Percentiles rank a stretch among this genome's conserved stretches.
These are phyloP conservation scores for Mastigias papua DNA, from an alignment of 30 jellyfish, hydroid and myxozoan species.

Conservation along the genomic window DNA sequence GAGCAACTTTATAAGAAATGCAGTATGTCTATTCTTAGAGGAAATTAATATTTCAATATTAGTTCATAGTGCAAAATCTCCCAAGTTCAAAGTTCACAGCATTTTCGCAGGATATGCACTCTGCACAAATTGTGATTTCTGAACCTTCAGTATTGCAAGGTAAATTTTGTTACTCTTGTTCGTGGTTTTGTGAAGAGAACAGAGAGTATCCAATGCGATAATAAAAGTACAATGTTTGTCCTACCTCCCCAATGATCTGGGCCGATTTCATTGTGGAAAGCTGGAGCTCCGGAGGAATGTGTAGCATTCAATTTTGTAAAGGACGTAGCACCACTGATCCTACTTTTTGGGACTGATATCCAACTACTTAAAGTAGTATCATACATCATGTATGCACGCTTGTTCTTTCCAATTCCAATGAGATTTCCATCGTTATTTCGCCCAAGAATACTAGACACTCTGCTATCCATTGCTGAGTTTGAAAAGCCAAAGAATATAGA, in stretches of 20 bases:
- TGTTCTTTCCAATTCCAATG: conserved; percentile 66
- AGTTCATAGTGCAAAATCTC: too few species aligned
- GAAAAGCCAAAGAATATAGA: too few species aligned
- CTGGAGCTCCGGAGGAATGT: conserved; percentile 54
- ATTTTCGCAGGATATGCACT: too few species aligned
- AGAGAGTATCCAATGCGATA: too few species aligned
- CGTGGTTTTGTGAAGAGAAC: too few species aligned
- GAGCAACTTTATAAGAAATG: too few species aligned
- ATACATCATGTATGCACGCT: conserved; percentile 67
- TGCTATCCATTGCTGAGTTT: conserved; percentile 72
- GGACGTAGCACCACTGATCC: conserved; percentile 5
- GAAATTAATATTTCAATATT: too few species aligned
- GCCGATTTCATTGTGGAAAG: conserved; percentile 2
- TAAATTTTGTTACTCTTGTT: too few species aligned
- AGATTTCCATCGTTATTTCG: conserved; percentile 39
- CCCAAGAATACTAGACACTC: conserved; percentile 72
- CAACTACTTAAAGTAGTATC: conserved; percentile 38
- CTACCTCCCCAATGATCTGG: conserved; percentile 84
- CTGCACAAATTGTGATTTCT: too few species aligned
- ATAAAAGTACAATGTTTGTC: not conserved
- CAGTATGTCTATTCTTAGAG: too few species aligned
- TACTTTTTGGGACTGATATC: conserved; percentile 55
- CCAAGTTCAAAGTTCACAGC: too few species aligned
- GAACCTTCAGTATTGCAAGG: too few species aligned
- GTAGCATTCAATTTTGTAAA: not conserved